Evolutionary conservation across 2,888 invertebrate species (phyloP).

Genomic region (Lissonota sp.): DNA sequence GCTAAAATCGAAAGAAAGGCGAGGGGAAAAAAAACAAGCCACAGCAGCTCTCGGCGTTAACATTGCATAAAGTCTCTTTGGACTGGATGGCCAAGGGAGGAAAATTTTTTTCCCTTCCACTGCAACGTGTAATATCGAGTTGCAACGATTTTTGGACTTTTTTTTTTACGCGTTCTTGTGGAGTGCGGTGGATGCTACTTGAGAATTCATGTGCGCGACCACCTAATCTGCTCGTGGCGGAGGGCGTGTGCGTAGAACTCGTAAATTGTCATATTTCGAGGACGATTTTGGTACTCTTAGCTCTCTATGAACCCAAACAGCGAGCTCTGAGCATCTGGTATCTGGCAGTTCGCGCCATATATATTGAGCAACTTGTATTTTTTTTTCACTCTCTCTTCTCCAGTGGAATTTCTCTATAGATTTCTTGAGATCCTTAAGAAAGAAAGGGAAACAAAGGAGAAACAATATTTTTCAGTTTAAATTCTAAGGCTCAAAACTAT

Average conservation of each 20-base stretch:
- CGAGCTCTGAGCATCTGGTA: constrained; percentile 35
- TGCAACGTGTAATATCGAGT: constrained; percentile 58
- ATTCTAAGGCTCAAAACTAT: no score
- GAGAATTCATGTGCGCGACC: constrained; percentile 43
- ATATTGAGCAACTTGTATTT: background rate
- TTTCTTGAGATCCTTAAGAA: no score
- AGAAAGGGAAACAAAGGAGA: no score
- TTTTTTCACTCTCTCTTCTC: background rate
- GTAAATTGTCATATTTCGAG: constrained; percentile 44
- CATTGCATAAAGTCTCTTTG: background rate
- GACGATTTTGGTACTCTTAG: constrained; percentile 10
- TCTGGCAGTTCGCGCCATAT: constrained; percentile 48
- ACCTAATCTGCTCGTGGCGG: constrained; percentile 33
- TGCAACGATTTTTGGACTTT: constrained; percentile 58
- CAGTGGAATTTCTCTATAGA: no score
- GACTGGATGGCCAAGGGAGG: constrained; percentile 38
- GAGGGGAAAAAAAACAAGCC: constrained; percentile 17
- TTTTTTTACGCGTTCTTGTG: constrained; percentile 61
- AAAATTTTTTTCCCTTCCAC: constrained; percentile 3
- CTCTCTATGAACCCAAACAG: background rate
- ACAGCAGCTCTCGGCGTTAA: constrained; percentile 20
- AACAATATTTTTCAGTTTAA: no score
- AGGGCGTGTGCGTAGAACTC: constrained; percentile 7
- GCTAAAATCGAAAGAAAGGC: constrained; percentile 18
- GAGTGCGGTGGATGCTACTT: constrained; percentile 54